These are phyloP conservation scores for Tiliacea citrago DNA, from an alignment of 2,888 invertebrate species.

Conservation along the genomic window DNA sequence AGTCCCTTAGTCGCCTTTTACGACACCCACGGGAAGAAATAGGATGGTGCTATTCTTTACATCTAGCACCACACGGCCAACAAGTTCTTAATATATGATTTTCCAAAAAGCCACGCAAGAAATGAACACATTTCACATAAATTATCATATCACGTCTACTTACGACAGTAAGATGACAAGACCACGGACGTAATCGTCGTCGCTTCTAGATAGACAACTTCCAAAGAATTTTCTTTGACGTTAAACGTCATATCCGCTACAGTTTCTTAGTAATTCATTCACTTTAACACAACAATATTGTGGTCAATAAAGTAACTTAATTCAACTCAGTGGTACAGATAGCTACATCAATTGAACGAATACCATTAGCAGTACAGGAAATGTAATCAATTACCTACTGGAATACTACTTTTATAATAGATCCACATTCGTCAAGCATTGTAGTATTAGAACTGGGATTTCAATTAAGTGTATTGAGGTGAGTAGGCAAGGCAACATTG, in stretches of 20 bases:
- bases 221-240: constrained; percentile 19
- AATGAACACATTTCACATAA: not conserved
- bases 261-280: constrained; percentile 53
- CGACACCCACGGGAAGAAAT: too few relatives aligned
- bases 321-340: constrained; percentile 28
- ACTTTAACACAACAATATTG: constrained; percentile 23
- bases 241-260: constrained; percentile 29
- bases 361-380: constrained; percentile 76
- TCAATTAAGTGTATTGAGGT: constrained; percentile 70
- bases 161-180: not conserved
- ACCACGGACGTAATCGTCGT: not conserved
- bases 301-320: constrained; percentile 26
- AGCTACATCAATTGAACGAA: constrained; percentile 55
- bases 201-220: not conserved
- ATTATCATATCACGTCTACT: not conserved
- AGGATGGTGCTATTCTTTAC: too few relatives aligned
- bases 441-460: constrained; percentile 70
- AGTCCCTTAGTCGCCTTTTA: too few relatives aligned
- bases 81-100: too few relatives aligned
- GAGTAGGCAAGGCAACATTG: constrained; percentile 61
- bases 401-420: constrained; percentile 64
- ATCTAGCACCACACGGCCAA: too few relatives aligned
- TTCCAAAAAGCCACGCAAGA: not conserved
- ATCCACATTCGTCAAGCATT: constrained; percentile 72
- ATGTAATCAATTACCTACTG: constrained; percentile 77